Percentiles rank a stretch among this genome's conserved stretches.
Conservation (phyloP, 2,113 vertebrate genomes). For the Excalfactoria chinensis region DNA sequence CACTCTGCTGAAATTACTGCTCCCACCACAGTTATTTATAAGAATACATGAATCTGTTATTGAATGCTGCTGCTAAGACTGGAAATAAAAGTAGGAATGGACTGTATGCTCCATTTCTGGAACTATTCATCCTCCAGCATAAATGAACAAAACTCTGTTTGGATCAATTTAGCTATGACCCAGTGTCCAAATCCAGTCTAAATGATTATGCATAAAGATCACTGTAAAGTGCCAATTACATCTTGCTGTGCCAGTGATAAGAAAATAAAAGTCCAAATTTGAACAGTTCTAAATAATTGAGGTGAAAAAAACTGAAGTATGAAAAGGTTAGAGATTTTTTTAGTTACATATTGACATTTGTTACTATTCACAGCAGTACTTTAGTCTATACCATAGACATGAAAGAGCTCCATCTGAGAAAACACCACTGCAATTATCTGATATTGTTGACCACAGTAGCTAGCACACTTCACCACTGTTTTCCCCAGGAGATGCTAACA, state of each 20-base stretch:
- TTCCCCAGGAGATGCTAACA: background rate
- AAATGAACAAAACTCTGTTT: background rate
- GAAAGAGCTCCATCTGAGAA: background rate
- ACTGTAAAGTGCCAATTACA: background rate
- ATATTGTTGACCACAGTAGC: background rate
- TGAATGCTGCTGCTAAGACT: background rate
- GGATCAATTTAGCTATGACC: background rate
- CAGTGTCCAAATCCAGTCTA: background rate
- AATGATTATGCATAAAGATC: background rate
- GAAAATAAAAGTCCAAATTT: background rate
- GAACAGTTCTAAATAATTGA: background rate
- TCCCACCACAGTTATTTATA: conserved; percentile 10
- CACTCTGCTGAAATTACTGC: background rate
- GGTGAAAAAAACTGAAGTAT: background rate
- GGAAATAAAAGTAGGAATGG: background rate
- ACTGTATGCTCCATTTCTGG: background rate
- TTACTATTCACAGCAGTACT: background rate
- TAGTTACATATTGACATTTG: background rate
- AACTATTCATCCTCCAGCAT: background rate
- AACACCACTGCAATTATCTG: background rate
- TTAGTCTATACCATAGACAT: background rate
- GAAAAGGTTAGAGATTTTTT: background rate
- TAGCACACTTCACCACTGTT: background rate
- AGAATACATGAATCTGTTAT: background rate
- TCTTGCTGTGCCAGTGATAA: background rate